Conservation (phyloP, 1,140 invertebrate species). For the Meloidogyne chitwoodi region DNA sequence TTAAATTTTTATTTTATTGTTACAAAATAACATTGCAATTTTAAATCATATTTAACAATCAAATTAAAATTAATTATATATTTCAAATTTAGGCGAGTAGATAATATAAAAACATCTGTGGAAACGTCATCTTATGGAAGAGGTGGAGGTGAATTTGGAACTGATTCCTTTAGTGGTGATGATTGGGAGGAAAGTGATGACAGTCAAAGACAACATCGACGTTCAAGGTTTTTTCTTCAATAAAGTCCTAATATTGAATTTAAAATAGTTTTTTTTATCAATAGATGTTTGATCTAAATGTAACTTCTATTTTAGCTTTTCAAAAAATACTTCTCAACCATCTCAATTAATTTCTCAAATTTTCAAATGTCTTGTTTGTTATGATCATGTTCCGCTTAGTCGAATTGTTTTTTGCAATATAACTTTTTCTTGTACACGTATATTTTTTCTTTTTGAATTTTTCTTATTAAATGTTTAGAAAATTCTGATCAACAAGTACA, state of each 20-base stretch:
- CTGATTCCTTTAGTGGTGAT: no score
- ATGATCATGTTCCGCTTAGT: neutral
- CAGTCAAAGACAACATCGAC: neutral
- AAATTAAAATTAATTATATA: no score
- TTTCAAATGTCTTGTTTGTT: conserved; percentile 24
- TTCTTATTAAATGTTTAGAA: conserved; percentile 5
- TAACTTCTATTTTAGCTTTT: neutral
- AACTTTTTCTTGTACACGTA: neutral
- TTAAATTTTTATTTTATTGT: no score
- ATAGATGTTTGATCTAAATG: no score
- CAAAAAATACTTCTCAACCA: neutral
- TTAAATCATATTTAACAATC: neutral
- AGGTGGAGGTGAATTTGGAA: neutral
- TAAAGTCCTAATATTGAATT: no score
- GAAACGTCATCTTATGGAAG: neutral
- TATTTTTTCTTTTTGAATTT: no score
- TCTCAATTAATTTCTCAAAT: neutral
- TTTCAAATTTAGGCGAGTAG: neutral
- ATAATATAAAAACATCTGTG: no score
- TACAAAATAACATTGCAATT: neutral
- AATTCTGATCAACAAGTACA: neutral
- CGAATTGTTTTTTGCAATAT: conserved; percentile 15
- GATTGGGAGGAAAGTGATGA: neutral
- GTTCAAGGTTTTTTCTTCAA: neutral
- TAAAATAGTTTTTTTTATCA: no score